These are phyloP conservation scores for Lucilia cuprina DNA, from an alignment of 1,140 invertebrate genomes.

Conservation along the genomic window DNA sequence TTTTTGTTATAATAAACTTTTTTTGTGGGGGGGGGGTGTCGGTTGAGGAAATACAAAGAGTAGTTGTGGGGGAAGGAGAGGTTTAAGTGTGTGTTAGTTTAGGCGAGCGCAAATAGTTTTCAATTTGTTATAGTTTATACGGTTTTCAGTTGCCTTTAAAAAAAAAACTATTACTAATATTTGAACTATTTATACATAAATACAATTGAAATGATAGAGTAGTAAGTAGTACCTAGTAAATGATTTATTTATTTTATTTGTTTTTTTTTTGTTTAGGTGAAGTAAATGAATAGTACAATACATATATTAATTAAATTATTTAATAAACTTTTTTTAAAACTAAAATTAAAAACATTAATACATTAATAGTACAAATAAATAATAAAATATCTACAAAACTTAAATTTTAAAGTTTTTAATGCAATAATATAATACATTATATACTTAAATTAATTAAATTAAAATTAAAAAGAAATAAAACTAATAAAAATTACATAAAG, in stretches of 20 bases:
- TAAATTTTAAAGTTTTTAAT: neutral
- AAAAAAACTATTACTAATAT: slow-evolving; percentile 24
- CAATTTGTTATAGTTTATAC: neutral
- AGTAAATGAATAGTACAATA: no score
- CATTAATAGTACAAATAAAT: neutral
- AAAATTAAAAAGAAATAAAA: neutral
- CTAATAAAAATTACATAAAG: neutral
- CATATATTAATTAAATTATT: no score
- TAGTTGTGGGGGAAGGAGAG: neutral
- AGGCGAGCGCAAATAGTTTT: neutral
- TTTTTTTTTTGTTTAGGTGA: no score
- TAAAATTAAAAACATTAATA: neutral
- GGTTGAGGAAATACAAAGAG: neutral
- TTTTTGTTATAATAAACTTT: neutral
- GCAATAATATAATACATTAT: neutral
- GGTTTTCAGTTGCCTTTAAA: neutral
- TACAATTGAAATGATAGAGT: slow-evolving; percentile 30
- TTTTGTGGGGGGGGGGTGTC: no score
- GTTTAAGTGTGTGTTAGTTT: neutral
- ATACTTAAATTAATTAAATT: neutral
- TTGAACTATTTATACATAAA: slow-evolving; percentile 36
- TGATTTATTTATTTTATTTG: neutral
- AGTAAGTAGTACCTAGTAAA: slow-evolving; percentile 45
- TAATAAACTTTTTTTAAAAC: no score
- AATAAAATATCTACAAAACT: slow-evolving; percentile 1